Base-by-base conservation (phyloP, 2,888 invertebrate genomes). In the Quadroppia sp. region DNA sequence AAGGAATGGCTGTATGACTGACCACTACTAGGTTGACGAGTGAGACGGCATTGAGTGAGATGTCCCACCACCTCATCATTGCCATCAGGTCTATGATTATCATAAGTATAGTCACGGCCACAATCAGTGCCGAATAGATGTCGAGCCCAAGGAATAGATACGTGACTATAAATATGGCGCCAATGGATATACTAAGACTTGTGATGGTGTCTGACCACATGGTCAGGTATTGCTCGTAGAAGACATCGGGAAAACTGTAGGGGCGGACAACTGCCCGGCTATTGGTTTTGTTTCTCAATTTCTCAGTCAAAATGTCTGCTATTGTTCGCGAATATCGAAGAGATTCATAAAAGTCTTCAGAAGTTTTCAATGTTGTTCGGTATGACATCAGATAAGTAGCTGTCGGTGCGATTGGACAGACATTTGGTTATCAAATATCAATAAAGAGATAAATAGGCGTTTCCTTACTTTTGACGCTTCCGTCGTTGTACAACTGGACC, bases 331-430 rank as follows among this genome's bases (percentile, higher is more conserved):
- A 91, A 80, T 89, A 88, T 77, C 87, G 85, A 73, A 97, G 82
- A 6, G 95, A 91, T 56, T 87, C 86, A 76, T 91, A 92, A 82
- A 90, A 98, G 81, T 99, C 94, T 32, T 86, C 81, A 0, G 92
- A 92, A 0, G 87, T 89, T 78, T 88, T 89, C 64, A 96, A 84
- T 0, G 91, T 88, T 0, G 88, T 88, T 80, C 96, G 94, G 81
- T 91, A 98, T 0, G 92, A 89, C 94, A 95, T 94, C 79, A 94
- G 91, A 82, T 91, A 89, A 0, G 90, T 88, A 72, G 94, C 91
- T 78, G 28, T 45, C 71, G 75, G 25, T 50, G 28, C 32, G n/a
- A 59, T n/a, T n/a, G n/a, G n/a, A 36, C 25, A 23, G 9, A 13
- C 3, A 53, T 53, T 23, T n/a, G 28, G 30, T 64, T 64, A 64